Evolutionary conservation across 1,140 invertebrate species (phyloP).

Genomic region (Brachionus angularis): DNA sequence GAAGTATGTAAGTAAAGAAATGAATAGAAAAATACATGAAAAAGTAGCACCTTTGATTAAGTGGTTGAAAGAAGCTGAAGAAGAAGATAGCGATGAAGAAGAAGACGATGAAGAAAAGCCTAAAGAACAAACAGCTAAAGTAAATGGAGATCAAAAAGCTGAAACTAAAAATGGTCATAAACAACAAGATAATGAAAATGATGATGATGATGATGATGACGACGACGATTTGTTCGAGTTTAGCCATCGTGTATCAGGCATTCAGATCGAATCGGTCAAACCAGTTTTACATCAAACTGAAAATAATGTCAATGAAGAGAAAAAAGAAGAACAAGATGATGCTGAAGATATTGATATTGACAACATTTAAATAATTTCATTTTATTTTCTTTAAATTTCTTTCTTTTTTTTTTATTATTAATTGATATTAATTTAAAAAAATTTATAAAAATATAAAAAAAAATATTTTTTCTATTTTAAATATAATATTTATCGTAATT

Average conservation of each 20-base stretch:
- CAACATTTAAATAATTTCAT: conserved; percentile 48
- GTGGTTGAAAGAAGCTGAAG: conserved; percentile 94
- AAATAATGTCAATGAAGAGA: background rate
- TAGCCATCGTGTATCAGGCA: conserved; percentile 31
- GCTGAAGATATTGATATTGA: conserved; percentile 51
- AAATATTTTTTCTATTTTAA: too few relatives aligned
- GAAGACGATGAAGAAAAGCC: conserved; percentile 50
- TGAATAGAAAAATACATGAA: conserved; percentile 83
- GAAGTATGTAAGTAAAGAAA: conserved; percentile 85
- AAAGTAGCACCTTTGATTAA: conserved; percentile 87
- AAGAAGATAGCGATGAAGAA: conserved; percentile 65
- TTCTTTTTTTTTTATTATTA: conserved; percentile 30
- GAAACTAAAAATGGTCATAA: background rate
- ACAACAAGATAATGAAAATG: conserved; percentile 63
- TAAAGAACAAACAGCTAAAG: background rate
- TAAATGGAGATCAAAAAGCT: background rate
- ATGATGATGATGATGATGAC: conserved; percentile 66
- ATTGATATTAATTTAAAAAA: too few relatives aligned
- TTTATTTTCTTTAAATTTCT: conserved; percentile 40
- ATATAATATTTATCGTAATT: too few relatives aligned
- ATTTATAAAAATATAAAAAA: too few relatives aligned
- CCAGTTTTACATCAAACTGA: background rate
- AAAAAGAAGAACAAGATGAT: conserved; percentile 46
- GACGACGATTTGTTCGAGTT: conserved; percentile 60
- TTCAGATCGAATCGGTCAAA: conserved; percentile 16